Evolutionary conservation across 2,797 vertebrate genomes (phyloP), one percentile per base, ranked within the genome.

Genomic region (Morelia viridis): DNA sequence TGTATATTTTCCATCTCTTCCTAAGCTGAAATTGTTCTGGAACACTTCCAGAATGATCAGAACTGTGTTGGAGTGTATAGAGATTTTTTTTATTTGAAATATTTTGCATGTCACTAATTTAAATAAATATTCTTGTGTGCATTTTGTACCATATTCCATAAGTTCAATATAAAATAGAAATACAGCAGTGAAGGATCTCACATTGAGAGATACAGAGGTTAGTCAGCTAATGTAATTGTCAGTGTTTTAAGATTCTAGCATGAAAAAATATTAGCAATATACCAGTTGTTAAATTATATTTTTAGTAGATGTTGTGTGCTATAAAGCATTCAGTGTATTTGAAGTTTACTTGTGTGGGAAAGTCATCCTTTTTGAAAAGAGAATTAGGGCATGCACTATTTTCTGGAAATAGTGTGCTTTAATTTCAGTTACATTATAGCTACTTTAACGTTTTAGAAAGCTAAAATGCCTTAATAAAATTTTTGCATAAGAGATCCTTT

Each of bases 211-310:
- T 64, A 60, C 1, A 53, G 76, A 53, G 28, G 4, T 6, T 17
- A 53, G 26, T 90, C 41, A 85, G 17, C 46, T 85, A n/a, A 24
- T 64, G 28, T 80, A 15, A 58, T 56, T 95, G 26, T 41, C 83
- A 93, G 76, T 0, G 1, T 1, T 2, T 88, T 0, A 41, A 35
- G 56, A 92, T 94, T 58, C 85, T 90, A 35, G 0, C 41, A 87
- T 76, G 87, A 28, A 62, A 91, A 62, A 92, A 89, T 26, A 28
- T 26, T 57, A 24, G 83, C 61, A 92, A 89, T 93, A 94, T 95
- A 41, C 85, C 87, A 89, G 84, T 85, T 95, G 92, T 93, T 94
- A 89, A 95, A 92, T 50, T 3, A 60, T 91, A 50, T 57, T 35
- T 80, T 83, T 88, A n/a, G 11, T 64, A n/a, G 35, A 91, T n/a